Conservation (phyloP, 2,797 vertebrate species). For the Silurus lanzhouensis region DNA sequence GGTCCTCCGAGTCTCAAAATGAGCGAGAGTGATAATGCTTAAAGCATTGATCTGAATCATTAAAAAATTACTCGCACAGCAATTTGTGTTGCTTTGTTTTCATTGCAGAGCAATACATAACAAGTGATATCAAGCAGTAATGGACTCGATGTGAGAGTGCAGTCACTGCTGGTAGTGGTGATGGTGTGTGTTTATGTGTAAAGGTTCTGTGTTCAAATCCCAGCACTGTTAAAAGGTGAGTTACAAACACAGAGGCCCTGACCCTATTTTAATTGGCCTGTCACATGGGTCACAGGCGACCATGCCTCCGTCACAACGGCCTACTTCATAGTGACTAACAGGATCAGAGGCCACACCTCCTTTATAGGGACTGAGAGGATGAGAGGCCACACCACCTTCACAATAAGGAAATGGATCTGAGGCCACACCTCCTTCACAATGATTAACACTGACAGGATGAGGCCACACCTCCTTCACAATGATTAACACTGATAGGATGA, state of each 20-base stretch:
- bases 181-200: not conserved
- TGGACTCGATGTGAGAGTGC: not conserved
- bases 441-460: too few species aligned
- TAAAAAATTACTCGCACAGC: conserved; percentile 11
- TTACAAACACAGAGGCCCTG: not conserved
- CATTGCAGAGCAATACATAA: not conserved
- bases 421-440: too few species aligned
- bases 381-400: not conserved
- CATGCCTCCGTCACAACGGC: not conserved
- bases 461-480: too few species aligned
- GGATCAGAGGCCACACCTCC: not conserved
- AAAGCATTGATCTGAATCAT: conserved; percentile 24
- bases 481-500: too few species aligned
- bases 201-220: not conserved
- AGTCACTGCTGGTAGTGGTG: not conserved
- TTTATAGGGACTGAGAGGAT: not conserved
- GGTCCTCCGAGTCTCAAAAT: not conserved
- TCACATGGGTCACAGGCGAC: too few species aligned
- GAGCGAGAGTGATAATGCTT: conserved; percentile 7
- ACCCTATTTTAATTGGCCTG: not conserved
- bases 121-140: not conserved
- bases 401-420: too few species aligned
- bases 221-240: not conserved
- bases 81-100: not conserved
- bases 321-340: too few species aligned